Evolutionary conservation across 2,888 invertebrate genomes (phyloP).

Genomic region (Halictus ligatus): DNA sequence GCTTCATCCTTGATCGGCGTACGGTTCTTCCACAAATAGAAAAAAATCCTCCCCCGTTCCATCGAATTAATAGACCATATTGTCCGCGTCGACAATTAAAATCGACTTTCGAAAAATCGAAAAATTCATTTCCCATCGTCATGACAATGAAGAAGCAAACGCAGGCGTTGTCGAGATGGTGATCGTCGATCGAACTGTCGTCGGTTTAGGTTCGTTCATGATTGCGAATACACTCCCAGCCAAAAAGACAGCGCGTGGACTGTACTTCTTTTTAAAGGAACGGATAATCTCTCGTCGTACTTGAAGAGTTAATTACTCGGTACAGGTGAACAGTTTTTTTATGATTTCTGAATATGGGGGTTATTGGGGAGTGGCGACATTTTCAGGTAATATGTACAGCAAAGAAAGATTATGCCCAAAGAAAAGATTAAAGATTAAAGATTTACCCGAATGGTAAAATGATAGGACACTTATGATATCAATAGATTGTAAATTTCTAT

Average conservation of each 20-base stretch:
- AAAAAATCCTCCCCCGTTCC: neutral
- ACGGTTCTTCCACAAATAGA: slow-evolving; percentile 19
- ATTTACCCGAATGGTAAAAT: too few relatives aligned
- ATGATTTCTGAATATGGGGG: too few relatives aligned
- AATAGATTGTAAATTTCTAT: too few relatives aligned
- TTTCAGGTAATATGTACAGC: too few relatives aligned
- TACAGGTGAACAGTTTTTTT: too few relatives aligned
- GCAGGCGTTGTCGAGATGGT: slow-evolving; percentile 25
- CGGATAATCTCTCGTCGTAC: too few relatives aligned
- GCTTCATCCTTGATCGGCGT: slow-evolving; percentile 1
- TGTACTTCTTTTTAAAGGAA: too few relatives aligned
- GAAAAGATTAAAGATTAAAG: too few relatives aligned
- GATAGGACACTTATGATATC: too few relatives aligned
- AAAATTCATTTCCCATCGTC: slow-evolving; percentile 64
- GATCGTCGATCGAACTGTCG: slow-evolving; percentile 55
- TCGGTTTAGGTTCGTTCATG: slow-evolving; percentile 18
- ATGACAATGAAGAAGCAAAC: slow-evolving; percentile 60
- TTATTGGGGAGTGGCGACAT: too few relatives aligned
- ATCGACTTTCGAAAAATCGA: slow-evolving; percentile 7
- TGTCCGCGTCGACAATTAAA: slow-evolving; percentile 48
- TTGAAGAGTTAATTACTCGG: too few relatives aligned
- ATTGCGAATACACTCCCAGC: neutral
- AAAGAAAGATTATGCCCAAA: too few relatives aligned
- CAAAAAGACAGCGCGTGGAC: neutral
- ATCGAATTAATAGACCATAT: slow-evolving; percentile 42